A percentile compares a stretch with the other conserved stretches of the same genome.
These are phyloP conservation scores for Sorex fumeus DNA, from an alignment of 2,113 vertebrate genomes.

Conservation along the genomic window DNA sequence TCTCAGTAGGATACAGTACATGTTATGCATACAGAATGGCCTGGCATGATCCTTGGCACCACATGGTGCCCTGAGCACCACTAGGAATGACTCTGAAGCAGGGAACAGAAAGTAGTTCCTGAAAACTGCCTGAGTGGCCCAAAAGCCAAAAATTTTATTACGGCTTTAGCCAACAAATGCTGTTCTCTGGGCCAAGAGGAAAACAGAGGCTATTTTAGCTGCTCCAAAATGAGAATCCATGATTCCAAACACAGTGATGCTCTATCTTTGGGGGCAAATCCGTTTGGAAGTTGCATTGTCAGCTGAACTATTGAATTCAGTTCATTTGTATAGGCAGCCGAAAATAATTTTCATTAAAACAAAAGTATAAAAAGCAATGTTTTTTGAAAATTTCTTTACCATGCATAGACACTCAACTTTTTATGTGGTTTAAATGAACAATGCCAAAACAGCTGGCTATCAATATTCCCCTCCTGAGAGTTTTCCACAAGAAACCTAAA, in stretches of 20 bases:
- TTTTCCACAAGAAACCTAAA: constrained; percentile 42
- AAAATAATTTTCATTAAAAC: constrained; percentile 20
- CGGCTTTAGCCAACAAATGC: neutral
- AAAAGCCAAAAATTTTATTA: too few relatives aligned
- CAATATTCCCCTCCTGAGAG: neutral
- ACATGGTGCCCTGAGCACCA: too few relatives aligned
- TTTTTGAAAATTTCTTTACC: neutral
- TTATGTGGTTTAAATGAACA: constrained; percentile 46
- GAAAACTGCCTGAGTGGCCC: too few relatives aligned
- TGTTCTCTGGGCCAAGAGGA: constrained; percentile 34
- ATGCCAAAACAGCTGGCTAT: neutral
- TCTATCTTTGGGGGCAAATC: constrained; percentile 31
- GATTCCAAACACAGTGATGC: neutral
- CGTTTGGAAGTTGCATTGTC: neutral
- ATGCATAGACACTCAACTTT: constrained; percentile 4
- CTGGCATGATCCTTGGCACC: too few relatives aligned
- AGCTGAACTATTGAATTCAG: neutral
- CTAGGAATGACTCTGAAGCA: too few relatives aligned
- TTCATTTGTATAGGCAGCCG: neutral
- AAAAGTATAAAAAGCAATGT: constrained; percentile 42
- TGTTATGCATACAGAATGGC: too few relatives aligned
- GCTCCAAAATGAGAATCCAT: constrained; percentile 12
- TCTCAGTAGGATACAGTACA: too few relatives aligned
- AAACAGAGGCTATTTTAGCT: constrained; percentile 10
- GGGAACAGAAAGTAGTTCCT: too few relatives aligned